Percentiles rank a stretch among this genome's conserved stretches.
Conservation (phyloP, 1,140 invertebrate species). For the Brachionus sp. region DNA sequence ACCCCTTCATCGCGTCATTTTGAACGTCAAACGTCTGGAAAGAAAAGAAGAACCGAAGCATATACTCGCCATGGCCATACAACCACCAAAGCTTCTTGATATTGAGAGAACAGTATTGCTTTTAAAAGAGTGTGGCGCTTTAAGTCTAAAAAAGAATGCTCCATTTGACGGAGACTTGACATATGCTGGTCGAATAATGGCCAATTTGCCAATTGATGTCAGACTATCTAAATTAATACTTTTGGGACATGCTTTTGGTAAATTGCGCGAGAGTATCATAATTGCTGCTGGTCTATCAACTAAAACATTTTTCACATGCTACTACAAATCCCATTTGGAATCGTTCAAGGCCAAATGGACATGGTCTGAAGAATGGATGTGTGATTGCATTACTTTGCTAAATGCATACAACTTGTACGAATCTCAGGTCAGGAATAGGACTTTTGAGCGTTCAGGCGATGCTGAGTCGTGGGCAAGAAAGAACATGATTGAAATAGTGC, state of each 20-base stretch:
- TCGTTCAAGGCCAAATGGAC: conserved; percentile 64
- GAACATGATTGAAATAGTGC: conserved; percentile 26
- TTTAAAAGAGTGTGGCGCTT: conserved; percentile 72
- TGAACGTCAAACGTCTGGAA: conserved; percentile 76
- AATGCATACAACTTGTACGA: conserved; percentile 71
- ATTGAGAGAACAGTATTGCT: conserved; percentile 74
- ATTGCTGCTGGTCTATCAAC: conserved; percentile 73
- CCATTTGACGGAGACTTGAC: conserved; percentile 80
- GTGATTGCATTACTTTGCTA: conserved; percentile 77
- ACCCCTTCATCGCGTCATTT: conserved; percentile 76
- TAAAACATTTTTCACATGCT: conserved; percentile 74
- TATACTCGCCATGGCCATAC: conserved; percentile 76
- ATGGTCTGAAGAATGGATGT: conserved; percentile 66
- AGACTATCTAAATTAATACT: conserved; percentile 77
- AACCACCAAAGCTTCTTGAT: conserved; percentile 78
- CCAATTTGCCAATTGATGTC: conserved; percentile 75
- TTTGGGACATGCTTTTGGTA: conserved; percentile 79
- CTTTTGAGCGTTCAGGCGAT: neutral
- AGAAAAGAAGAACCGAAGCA: conserved; percentile 74
- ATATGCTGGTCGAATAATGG: conserved; percentile 77
- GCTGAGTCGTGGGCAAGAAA: neutral
- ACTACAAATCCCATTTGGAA: conserved; percentile 69
- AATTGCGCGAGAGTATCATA: conserved; percentile 52
- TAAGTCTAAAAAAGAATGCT: neutral
- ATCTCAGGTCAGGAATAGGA: neutral